These are phyloP conservation scores for Tokudaia tokunoshimensis DNA, from an alignment of 2,797 vertebrate species.

Conservation along the genomic window DNA sequence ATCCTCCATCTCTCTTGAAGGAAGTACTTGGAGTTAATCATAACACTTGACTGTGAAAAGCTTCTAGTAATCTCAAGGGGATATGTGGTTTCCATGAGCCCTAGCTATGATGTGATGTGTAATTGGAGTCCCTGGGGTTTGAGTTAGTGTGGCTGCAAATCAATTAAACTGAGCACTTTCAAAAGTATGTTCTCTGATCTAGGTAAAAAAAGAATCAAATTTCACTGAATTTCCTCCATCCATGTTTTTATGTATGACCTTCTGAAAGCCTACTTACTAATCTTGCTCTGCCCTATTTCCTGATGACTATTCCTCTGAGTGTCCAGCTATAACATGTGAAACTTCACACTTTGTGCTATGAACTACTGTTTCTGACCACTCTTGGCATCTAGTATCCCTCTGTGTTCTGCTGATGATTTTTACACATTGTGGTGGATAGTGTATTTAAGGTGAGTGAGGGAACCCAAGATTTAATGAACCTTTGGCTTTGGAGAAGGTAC, in stretches of 20 bases:
- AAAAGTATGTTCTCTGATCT: conserved; percentile 65
- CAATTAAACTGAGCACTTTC: conserved; percentile 68
- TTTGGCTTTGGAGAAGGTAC: not conserved
- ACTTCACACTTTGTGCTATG: not conserved
- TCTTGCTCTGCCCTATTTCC: not conserved
- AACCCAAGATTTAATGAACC: not conserved
- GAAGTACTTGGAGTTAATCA: conserved; percentile 64
- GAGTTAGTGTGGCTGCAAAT: conserved; percentile 67
- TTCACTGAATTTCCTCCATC: not conserved
- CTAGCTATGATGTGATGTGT: conserved; percentile 43
- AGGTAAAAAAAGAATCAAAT: conserved; percentile 61
- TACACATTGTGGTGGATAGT: not conserved
- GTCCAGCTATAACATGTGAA: not conserved
- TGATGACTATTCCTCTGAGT: not conserved
- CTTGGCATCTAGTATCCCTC: not conserved
- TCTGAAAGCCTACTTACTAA: not conserved
- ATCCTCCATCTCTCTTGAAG: conserved; percentile 56
- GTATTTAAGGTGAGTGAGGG: not conserved
- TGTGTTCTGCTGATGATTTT: not conserved
- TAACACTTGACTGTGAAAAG: conserved; percentile 63
- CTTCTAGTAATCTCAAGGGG: conserved; percentile 46
- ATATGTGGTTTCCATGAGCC: not conserved
- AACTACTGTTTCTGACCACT: not conserved
- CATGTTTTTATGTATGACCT: not conserved
- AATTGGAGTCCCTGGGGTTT: conserved; percentile 67